Evolutionary conservation across 2,888 invertebrate species (phyloP).

Genomic region (Stramonita haemastoma): DNA sequence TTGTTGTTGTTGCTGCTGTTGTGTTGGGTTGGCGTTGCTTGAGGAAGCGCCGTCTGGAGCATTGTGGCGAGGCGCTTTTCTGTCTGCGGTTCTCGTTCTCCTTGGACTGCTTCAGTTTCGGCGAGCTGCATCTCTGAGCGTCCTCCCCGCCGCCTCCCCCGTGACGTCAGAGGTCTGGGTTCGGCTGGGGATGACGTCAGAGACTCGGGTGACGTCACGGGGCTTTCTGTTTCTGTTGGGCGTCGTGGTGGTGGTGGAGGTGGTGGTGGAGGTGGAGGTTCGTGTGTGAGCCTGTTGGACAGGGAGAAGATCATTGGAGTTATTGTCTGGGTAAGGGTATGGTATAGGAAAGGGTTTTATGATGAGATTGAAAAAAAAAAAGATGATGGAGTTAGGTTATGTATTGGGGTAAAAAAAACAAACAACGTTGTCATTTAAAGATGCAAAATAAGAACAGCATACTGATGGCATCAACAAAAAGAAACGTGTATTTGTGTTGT

Average conservation of each 20-base stretch:
- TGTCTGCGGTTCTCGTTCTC: slow-evolving; percentile 40
- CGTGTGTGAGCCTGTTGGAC: not conserved
- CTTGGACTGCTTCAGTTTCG: slow-evolving; percentile 41
- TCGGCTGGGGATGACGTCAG: not conserved
- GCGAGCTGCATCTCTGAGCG: slow-evolving; percentile 19
- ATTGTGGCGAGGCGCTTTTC: slow-evolving; percentile 37
- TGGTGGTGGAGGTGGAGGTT: not conserved
- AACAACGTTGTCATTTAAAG: no score
- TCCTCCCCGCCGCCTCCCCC: no score
- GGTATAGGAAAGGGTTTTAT: no score
- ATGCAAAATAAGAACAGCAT: no score
- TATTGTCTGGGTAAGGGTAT: not conserved
- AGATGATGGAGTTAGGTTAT: no score
- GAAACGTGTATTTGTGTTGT: no score
- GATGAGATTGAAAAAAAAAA: no score
- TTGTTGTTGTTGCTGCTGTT: no score
- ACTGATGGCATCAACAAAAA: no score
- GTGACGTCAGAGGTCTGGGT: slow-evolving; percentile 12
- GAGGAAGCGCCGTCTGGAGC: not conserved
- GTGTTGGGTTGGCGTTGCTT: no score
- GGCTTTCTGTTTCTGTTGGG: not conserved
- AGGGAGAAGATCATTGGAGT: not conserved
- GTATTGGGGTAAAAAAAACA: no score
- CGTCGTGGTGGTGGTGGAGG: not conserved
- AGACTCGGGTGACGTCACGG: not conserved